Evolutionary conservation across 2,888 invertebrate species (phyloP).

Genomic region (Scaptomyza tumidula): DNA sequence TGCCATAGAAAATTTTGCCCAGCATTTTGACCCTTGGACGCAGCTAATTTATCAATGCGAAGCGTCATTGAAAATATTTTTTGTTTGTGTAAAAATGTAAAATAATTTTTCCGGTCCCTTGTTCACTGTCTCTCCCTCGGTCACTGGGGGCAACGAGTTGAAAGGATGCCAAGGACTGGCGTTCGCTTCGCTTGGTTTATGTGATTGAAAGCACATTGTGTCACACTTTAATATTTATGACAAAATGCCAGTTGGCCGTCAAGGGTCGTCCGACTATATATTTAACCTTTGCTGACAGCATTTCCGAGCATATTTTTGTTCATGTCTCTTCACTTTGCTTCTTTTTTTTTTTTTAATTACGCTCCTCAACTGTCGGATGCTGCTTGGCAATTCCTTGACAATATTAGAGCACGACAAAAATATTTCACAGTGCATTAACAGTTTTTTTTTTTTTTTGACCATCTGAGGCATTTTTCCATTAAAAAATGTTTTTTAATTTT

Average conservation of each 20-base stretch:
- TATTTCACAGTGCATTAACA: conserved; percentile 21
- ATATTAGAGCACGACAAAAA: conserved; percentile 38
- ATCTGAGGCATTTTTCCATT: conserved; percentile 69
- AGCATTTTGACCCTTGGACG: conserved; percentile 20
- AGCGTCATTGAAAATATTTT: conserved; percentile 68
- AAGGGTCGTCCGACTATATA: conserved; percentile 23
- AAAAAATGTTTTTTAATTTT: conserved; percentile 27
- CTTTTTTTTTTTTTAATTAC: conserved; percentile 44
- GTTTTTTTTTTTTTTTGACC: conserved; percentile 44
- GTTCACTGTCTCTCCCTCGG: not conserved
- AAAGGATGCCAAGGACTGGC: conserved; percentile 58
- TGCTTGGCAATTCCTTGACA: conserved; percentile 21
- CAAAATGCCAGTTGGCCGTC: conserved; percentile 69
- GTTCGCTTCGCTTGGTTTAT: conserved; percentile 48
- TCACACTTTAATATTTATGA: conserved; percentile 79
- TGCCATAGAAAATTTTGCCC: conserved; percentile 24
- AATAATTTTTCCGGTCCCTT: conserved; percentile 43
- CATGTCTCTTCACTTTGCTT: not conserved
- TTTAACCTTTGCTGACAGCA: conserved; percentile 33
- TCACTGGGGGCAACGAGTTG: conserved; percentile 31
- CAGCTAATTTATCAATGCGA: conserved; percentile 77
- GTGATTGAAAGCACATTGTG: conserved; percentile 67
- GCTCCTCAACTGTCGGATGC: conserved; percentile 29
- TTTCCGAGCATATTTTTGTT: conserved; percentile 15
- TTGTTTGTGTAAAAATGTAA: conserved; percentile 55